phyloP scores from a whole-genome alignment of 1,140 invertebrate species.

The Thaumatotibia leucotreta region DNA sequence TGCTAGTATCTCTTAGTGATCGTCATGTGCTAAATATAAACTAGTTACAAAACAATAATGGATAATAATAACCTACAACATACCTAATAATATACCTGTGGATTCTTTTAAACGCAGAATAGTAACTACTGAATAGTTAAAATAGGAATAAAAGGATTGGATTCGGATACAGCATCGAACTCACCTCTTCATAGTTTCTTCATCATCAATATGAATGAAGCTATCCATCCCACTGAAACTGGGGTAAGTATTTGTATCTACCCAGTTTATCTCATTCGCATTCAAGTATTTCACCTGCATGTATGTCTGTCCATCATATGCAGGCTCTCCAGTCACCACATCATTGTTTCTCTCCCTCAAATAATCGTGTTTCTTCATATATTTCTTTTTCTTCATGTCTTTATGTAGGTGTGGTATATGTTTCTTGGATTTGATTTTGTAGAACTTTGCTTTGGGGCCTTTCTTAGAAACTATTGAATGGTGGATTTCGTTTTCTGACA shows the following conservation, averaged over 20 bases:
- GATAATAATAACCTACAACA: no score
- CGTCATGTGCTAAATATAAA: no score
- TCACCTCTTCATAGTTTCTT: conserved; percentile 83
- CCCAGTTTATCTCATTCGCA: conserved; percentile 61
- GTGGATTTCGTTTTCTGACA: conserved; percentile 44
- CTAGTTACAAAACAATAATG: no score
- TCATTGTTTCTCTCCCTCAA: conserved; percentile 37
- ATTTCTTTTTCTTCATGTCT: conserved; percentile 52
- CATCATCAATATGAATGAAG: conserved; percentile 87
- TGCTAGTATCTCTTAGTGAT: no score
- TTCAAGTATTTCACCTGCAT: conserved; percentile 66
- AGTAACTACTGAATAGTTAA: no score
- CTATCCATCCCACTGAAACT: conserved; percentile 85
- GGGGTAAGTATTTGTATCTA: conserved; percentile 71
- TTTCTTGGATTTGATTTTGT: conserved; percentile 50
- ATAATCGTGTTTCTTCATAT: conserved; percentile 46
- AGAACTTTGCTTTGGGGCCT: conserved; percentile 52
- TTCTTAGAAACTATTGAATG: conserved; percentile 64
- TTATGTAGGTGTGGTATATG: conserved; percentile 32
- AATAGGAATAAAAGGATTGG: no score
- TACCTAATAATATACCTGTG: no score
- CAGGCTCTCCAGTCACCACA: conserved; percentile 38
- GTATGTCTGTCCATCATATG: conserved; percentile 57
- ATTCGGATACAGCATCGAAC: no score
- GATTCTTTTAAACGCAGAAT: no score